Percentiles rank a stretch among this genome's conserved stretches.
These are phyloP conservation scores for Brienomyrus longianalis DNA, from an alignment of 2,113 vertebrate species.

Conservation along the genomic window DNA sequence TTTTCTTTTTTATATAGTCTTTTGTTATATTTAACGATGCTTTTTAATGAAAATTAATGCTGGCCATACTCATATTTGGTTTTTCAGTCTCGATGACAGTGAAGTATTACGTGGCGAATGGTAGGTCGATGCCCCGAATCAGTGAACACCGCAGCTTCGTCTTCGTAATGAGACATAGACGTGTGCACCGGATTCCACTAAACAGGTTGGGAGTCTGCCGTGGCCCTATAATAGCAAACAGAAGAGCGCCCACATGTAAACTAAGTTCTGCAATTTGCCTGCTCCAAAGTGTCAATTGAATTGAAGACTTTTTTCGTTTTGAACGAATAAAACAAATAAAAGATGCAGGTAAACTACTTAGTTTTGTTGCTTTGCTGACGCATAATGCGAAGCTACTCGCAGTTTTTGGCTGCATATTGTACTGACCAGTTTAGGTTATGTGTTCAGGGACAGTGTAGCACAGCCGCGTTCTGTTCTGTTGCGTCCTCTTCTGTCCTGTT, in stretches of 20 bases:
- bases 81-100: background rate
- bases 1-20: background rate
- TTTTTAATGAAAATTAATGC: background rate
- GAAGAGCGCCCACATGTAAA: background rate
- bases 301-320: background rate
- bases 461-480: background rate
- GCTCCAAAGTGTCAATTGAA: background rate
- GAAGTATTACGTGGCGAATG: background rate
- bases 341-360: background rate
- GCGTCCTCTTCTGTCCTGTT: background rate
- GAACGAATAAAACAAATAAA: background rate
- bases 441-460: background rate
- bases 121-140: background rate
- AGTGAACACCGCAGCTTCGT: background rate
- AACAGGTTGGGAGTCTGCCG: background rate
- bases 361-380: background rate
- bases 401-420: background rate
- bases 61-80: background rate
- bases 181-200: background rate
- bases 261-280: background rate
- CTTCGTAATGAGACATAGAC: background rate
- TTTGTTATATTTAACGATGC: background rate
- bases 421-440: background rate
- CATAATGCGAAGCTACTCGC: background rate
- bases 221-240: background rate